phyloP scores from a whole-genome alignment of 2,113 vertebrate genomes.

The Tupaia tana region DNA sequence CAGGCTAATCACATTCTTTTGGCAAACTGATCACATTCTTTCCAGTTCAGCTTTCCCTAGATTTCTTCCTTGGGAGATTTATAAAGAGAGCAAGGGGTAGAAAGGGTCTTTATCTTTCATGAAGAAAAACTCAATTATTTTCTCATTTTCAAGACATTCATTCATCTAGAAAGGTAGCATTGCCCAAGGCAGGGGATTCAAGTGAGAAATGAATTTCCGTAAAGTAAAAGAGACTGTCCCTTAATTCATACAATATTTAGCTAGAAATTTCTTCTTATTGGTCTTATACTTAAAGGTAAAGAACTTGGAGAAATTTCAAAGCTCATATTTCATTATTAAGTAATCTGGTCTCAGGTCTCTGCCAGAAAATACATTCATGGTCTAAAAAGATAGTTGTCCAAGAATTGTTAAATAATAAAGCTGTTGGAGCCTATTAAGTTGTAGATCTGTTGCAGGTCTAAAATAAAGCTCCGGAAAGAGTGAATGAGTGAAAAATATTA shows the following conservation, averaged over 20 bases:
- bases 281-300: conserved; percentile 84
- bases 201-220: conserved; percentile 81
- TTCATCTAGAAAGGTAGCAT: conserved; percentile 83
- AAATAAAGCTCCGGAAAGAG: conserved; percentile 73
- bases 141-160: conserved; percentile 80
- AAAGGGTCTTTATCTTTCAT: conserved; percentile 83
- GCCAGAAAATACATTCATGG: conserved; percentile 80
- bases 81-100: conserved; percentile 71
- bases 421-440: conserved; percentile 73
- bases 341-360: conserved; percentile 81
- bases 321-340: conserved; percentile 86
- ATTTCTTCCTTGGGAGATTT: conserved; percentile 70
- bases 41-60: conserved; percentile 70
- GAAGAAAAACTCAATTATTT: conserved; percentile 75
- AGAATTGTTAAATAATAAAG: conserved; percentile 85
- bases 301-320: conserved; percentile 82
- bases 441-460: conserved; percentile 76
- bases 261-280: conserved; percentile 84
- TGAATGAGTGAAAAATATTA: conserved; percentile 1
- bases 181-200: conserved; percentile 84
- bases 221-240: conserved; percentile 81
- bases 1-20: conserved; percentile 75
- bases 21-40: conserved; percentile 62
- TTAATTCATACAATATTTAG: conserved; percentile 87
- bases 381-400: conserved; percentile 80